A percentile compares a stretch with the other conserved stretches of the same genome.
Evolutionary conservation across 2,888 invertebrate species (phyloP).

Genomic region (Ditylenchus weischeri): DNA sequence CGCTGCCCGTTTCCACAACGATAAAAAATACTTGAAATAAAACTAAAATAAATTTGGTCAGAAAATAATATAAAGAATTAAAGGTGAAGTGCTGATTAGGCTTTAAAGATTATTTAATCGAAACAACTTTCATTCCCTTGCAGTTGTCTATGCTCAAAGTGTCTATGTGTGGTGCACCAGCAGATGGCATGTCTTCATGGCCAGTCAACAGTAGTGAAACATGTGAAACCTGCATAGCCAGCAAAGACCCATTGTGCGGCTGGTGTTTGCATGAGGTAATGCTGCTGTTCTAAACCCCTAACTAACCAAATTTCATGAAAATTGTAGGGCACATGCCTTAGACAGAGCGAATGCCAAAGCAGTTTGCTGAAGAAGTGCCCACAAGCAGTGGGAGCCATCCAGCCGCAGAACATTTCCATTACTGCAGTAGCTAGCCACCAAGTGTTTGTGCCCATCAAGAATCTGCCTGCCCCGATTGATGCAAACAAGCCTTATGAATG

Average conservation of each 20-base stretch:
- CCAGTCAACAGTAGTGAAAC: conserved; percentile 26
- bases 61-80: no score
- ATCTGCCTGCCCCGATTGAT: conserved; percentile 28
- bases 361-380: conserved; percentile 36
- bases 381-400: conserved; percentile 21
- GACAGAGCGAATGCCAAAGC: conserved; percentile 31
- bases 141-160: conserved; percentile 7
- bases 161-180: not conserved
- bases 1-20: no score
- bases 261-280: conserved; percentile 58
- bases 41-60: no score
- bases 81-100: no score
- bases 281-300: not conserved
- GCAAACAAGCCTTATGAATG: conserved; percentile 41
- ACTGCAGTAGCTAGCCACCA: not conserved
- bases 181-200: not conserved
- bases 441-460: conserved; percentile 32
- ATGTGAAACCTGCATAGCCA: conserved; percentile 59
- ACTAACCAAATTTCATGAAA: not conserved
- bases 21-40: no score
- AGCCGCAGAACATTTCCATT: conserved; percentile 36
- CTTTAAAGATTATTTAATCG: no score
- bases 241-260: conserved; percentile 61
- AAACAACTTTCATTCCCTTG: not conserved
- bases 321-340: conserved; percentile 57